phyloP scores from a whole-genome alignment of 2,888 invertebrate species.

The Chymomyza amoena region DNA sequence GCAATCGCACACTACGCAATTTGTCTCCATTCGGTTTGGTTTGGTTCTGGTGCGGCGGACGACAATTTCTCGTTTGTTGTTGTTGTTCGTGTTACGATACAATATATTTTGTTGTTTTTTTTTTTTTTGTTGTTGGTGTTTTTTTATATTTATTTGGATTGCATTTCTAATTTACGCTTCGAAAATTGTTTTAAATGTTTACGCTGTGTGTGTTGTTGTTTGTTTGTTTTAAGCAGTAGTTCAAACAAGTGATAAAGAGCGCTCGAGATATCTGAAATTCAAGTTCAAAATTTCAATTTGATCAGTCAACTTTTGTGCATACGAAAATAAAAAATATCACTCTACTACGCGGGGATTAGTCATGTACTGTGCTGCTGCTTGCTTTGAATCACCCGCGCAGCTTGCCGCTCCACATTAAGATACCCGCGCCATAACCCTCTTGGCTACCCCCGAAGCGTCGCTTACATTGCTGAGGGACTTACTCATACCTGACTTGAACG shows the following conservation, averaged over 20 bases:
- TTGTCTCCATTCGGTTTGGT: constrained; percentile 20
- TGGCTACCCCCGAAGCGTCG: too few relatives aligned
- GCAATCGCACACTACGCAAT: constrained; percentile 36
- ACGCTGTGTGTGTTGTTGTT: background rate
- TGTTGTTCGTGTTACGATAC: too few relatives aligned
- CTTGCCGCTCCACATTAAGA: background rate
- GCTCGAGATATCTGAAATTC: background rate
- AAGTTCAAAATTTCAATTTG: background rate
- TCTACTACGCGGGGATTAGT: background rate
- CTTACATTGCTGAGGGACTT: background rate
- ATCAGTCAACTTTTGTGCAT: background rate
- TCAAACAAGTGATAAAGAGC: background rate
- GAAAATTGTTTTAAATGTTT: background rate
- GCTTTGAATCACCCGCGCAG: background rate
- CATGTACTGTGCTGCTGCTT: background rate
- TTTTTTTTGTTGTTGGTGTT: background rate
- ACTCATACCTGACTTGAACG: background rate
- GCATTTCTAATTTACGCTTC: background rate
- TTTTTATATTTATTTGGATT: background rate
- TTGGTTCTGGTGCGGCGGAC: constrained; percentile 3
- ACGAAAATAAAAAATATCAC: background rate
- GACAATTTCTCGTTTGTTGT: background rate
- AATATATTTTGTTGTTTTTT: background rate
- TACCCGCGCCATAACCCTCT: too few relatives aligned
- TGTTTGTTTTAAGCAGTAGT: background rate